Percentiles rank a stretch among this genome's conserved stretches.
Evolutionary conservation across 2,888 invertebrate species (phyloP).

Genomic region (Drepanosiphum platanoidis): DNA sequence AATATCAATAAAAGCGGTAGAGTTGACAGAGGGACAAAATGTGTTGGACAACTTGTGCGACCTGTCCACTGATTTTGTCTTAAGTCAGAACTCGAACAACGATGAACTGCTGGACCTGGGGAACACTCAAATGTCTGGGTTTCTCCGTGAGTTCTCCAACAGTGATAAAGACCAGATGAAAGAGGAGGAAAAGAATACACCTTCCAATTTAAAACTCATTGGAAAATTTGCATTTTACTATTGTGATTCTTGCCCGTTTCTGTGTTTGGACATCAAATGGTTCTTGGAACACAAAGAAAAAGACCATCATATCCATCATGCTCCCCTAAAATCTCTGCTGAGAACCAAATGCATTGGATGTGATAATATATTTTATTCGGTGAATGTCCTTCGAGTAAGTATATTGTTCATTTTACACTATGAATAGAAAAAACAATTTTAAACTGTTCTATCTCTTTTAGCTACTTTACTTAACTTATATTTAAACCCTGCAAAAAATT

Average conservation of each 20-base stretch:
- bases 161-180: background rate
- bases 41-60: slow-evolving; percentile 17
- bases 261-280: slow-evolving; percentile 43
- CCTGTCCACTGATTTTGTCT: slow-evolving; percentile 7
- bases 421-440: too few species aligned
- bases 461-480: too few species aligned
- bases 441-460: background rate
- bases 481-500: too few species aligned
- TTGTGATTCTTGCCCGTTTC: slow-evolving; percentile 52
- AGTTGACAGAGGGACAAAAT: background rate
- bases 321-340: slow-evolving; percentile 3
- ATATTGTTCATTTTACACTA: background rate
- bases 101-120: slow-evolving; percentile 28
- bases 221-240: slow-evolving; percentile 34
- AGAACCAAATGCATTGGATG: slow-evolving; percentile 75
- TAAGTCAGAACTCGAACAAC: slow-evolving; percentile 2
- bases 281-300: slow-evolving; percentile 49
- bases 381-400: slow-evolving; percentile 73
- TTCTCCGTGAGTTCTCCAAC: slow-evolving; percentile 30
- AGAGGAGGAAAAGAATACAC: slow-evolving; percentile 8
- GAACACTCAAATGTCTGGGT: slow-evolving; percentile 42
- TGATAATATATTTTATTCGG: slow-evolving; percentile 70
- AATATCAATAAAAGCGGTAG: background rate
- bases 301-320: slow-evolving; percentile 12
- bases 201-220: slow-evolving; percentile 1